Evolutionary conservation across 2,797 vertebrate species (phyloP), one percentile per base, ranked within the genome.

Genomic region (Macropodus opercularis): DNA sequence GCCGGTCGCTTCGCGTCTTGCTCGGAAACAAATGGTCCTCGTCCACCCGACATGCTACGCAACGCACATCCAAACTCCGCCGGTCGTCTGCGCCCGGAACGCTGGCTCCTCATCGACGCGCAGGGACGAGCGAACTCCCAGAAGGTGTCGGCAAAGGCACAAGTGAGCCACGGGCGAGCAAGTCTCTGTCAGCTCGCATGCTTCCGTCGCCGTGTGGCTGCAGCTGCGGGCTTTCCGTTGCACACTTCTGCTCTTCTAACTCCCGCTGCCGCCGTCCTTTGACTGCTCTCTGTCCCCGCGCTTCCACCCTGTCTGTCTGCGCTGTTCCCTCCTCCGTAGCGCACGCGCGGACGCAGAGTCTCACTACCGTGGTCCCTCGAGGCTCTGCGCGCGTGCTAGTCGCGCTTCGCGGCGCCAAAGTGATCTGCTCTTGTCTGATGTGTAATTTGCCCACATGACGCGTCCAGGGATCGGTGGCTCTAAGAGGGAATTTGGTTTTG

Each of bases 41-140:
- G 58, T 32, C 69, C 83, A 83, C 73, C 38, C 31, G 65, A 49
- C 36, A 12, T 66, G 63, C 59, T 60, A 55, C 4, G 40, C 58
- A 75, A 72, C 79, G 65, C 81, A 74, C 77, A 60, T 63, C 76
- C 76, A 69, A 85, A 89, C 84, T 86, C 62, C 22, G 66, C 43
- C 38, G 58, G 35, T 32, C 58, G 60, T 63, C 56, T 44, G 70
- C 54, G 41, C 31, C 66, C 69, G 76, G 76, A 71, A 85, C 87
- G 85, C 83, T 22, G 60, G 70, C 60, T 62, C 79, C 63, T 36
- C 73, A 79, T 61, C 84, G 83, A 72, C 59, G 53, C 67, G 61
- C 58, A 43, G 57, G 13, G 49, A 77, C 85, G 44, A 14, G 67
- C 49, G 70, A 82, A 81, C 80, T 89, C 83, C 74, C 58, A 18